A percentile compares a stretch with the other conserved stretches of the same genome.
These are phyloP conservation scores for Scolopax mira DNA, from an alignment of 2,113 vertebrate genomes.

Conservation along the genomic window DNA sequence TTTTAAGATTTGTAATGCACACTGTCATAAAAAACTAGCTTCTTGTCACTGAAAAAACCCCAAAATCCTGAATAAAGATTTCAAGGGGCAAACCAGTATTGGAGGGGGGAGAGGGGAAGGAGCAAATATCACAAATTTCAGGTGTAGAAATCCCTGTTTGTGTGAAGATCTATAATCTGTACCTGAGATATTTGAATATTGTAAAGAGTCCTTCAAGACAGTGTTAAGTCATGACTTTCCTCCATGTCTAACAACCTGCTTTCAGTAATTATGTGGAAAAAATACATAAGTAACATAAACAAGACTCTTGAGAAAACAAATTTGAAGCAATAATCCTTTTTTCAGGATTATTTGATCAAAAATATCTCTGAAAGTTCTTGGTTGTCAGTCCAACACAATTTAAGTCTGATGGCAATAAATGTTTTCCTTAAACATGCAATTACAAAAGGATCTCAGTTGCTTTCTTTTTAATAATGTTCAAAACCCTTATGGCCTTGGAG, in stretches of 20 bases:
- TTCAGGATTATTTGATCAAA: constrained; percentile 1
- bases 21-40: neutral
- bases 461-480: constrained; percentile 9
- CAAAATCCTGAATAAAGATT: neutral
- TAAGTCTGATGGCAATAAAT: neutral
- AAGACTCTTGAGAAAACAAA: neutral
- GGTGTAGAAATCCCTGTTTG: neutral
- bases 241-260: neutral
- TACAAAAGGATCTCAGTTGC: neutral
- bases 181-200: neutral
- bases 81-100: neutral
- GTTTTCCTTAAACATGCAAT: constrained; percentile 17
- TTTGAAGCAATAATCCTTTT: neutral
- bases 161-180: neutral
- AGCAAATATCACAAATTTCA: neutral
- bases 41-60: neutral
- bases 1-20: neutral
- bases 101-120: neutral
- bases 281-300: neutral
- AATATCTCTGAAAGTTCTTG: constrained; percentile 1
- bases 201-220: neutral
- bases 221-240: neutral
- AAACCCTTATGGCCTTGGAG: neutral
- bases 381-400: constrained; percentile 21
- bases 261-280: constrained; percentile 28